Conservation (phyloP, 2,888 invertebrate species). For the Melanotus villosus region DNA sequence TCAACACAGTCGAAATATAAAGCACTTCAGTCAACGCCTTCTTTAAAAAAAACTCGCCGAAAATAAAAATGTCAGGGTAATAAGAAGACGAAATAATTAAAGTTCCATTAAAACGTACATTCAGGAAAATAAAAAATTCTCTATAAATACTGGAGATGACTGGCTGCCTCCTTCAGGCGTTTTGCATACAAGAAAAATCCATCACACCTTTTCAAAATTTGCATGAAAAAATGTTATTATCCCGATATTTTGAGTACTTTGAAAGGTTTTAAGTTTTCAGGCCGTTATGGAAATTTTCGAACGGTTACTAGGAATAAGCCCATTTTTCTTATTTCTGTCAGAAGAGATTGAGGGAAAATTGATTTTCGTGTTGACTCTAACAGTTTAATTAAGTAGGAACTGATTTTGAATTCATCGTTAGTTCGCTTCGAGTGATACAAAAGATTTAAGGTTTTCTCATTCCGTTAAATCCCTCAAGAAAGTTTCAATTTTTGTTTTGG, state of each 20-base stretch:
- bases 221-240: background rate
- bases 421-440: background rate
- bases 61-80: background rate
- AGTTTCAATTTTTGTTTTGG: slow-evolving; percentile 18
- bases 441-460: background rate
- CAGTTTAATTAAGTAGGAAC: slow-evolving; percentile 30
- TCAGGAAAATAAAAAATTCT: background rate
- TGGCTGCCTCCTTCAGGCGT: background rate
- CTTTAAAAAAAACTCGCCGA: no score
- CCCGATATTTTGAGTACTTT: slow-evolving; percentile 7
- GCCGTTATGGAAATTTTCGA: background rate
- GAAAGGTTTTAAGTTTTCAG: background rate
- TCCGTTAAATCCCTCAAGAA: background rate
- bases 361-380: slow-evolving; percentile 26
- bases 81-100: slow-evolving; percentile 8
- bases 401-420: slow-evolving; percentile 17
- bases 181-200: slow-evolving; percentile 22
- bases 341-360: slow-evolving; percentile 14
- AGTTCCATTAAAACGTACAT: slow-evolving; percentile 4
- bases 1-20: background rate
- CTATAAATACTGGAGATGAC: background rate
- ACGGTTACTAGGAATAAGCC: background rate
- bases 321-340: slow-evolving; percentile 7
- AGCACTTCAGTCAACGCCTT: no score
- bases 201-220: slow-evolving; percentile 15